phyloP scores from a whole-genome alignment of 2,113 vertebrate genomes.

The Lampris incognitus region DNA sequence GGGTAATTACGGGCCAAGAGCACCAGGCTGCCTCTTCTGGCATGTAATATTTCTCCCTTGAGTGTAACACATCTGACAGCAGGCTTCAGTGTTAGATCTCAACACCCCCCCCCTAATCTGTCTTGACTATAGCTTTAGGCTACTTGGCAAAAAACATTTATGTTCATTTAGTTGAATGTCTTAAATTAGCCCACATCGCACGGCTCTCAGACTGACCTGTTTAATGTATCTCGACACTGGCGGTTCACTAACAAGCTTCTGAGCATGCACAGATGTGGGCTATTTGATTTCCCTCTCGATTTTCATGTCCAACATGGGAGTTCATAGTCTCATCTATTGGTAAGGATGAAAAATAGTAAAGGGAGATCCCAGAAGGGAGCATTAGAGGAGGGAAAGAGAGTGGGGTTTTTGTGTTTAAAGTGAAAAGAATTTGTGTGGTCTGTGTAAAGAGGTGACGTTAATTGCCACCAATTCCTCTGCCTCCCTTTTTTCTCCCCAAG shows the following conservation, averaged over 20 bases:
- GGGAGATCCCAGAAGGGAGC: slow-evolving; percentile 34
- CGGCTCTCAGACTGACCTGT: slow-evolving; percentile 54
- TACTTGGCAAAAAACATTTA: slow-evolving; percentile 77
- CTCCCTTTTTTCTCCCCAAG: neutral
- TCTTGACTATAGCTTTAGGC: slow-evolving; percentile 68
- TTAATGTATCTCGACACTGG: slow-evolving; percentile 71
- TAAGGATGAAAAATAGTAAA: slow-evolving; percentile 51
- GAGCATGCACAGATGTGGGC: slow-evolving; percentile 38
- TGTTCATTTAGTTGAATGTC: slow-evolving; percentile 60
- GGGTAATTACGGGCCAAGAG: slow-evolving; percentile 58
- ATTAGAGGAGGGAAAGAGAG: slow-evolving; percentile 17
- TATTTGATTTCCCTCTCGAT: slow-evolving; percentile 32
- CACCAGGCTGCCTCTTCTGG: slow-evolving; percentile 54
- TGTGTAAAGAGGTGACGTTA: slow-evolving; percentile 61
- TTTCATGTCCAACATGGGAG: slow-evolving; percentile 34
- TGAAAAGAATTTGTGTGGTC: slow-evolving; percentile 59
- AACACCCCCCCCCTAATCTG: slow-evolving; percentile 58
- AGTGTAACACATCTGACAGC: slow-evolving; percentile 60
- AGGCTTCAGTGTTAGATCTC: slow-evolving; percentile 59
- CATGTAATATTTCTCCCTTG: slow-evolving; percentile 54
- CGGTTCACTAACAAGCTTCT: slow-evolving; percentile 56
- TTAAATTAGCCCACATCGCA: slow-evolving; percentile 64
- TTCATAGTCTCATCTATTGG: slow-evolving; percentile 64
- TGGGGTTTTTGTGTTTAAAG: slow-evolving; percentile 22
- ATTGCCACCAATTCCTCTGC: slow-evolving; percentile 57